These are phyloP conservation scores for Anadara kagoshimensis DNA, from an alignment of 1,140 invertebrate genomes.

Conservation along the genomic window DNA sequence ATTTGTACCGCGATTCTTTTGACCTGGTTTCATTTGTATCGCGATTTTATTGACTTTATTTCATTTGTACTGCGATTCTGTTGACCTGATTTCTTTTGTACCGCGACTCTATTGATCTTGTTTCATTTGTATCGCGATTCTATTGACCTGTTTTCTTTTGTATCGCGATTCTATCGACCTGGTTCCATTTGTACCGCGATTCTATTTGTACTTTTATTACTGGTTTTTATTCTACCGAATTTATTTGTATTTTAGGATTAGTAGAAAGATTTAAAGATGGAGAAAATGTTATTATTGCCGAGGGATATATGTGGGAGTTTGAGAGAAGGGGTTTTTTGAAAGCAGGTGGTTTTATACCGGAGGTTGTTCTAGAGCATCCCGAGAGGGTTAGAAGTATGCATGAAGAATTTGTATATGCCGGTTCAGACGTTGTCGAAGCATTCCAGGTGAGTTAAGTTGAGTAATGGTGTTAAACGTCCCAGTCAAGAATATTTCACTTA, in stretches of 20 bases:
- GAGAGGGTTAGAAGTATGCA: slow-evolving; percentile 51
- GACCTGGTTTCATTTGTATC: too few relatives aligned
- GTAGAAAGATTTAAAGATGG: slow-evolving; percentile 48
- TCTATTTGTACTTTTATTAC: neutral
- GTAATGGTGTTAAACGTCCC: too few relatives aligned
- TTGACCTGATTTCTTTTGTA: too few relatives aligned
- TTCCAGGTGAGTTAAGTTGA: slow-evolving; percentile 58
- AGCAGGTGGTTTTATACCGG: slow-evolving; percentile 58
- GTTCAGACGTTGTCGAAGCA: slow-evolving; percentile 63
- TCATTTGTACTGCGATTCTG: too few relatives aligned
- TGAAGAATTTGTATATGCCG: slow-evolving; percentile 63
- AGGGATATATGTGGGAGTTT: slow-evolving; percentile 67
- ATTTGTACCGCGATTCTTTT: too few relatives aligned
- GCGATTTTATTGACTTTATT: too few relatives aligned
- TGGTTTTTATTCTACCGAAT: neutral
- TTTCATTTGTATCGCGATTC: too few relatives aligned
- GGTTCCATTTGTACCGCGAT: too few relatives aligned
- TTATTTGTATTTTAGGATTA: slow-evolving; percentile 45
- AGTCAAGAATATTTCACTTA: too few relatives aligned
- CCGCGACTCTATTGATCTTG: too few relatives aligned
- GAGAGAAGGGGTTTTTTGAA: slow-evolving; percentile 58
- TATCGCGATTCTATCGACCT: too few relatives aligned
- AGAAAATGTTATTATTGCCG: slow-evolving; percentile 55
- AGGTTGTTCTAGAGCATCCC: slow-evolving; percentile 62
- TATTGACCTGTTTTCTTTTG: too few relatives aligned